Evolutionary conservation across 2,888 invertebrate species (phyloP).

Genomic region (Hirtodrosophila confusa): DNA sequence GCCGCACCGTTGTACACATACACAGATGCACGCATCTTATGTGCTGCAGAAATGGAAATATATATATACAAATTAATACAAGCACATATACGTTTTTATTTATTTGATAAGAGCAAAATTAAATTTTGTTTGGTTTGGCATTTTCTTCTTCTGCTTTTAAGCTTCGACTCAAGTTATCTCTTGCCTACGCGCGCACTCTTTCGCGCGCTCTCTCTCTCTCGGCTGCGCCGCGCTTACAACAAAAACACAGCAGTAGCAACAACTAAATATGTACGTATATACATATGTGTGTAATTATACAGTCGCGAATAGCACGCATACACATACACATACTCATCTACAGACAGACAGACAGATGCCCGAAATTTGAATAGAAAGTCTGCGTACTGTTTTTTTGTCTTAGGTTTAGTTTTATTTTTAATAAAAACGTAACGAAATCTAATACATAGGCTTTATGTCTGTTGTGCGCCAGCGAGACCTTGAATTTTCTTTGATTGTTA

Average conservation of each 20-base stretch:
- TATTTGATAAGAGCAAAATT: constrained; percentile 40
- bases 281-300: constrained; percentile 64
- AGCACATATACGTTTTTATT: constrained; percentile 3
- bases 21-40: constrained; percentile 63
- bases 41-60: constrained; percentile 57
- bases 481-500: constrained; percentile 83
- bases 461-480: constrained; percentile 76
- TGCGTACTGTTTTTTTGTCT: constrained; percentile 53
- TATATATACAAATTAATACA: constrained; percentile 5
- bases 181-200: constrained; percentile 53
- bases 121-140: constrained; percentile 44
- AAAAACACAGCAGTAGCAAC: constrained; percentile 48
- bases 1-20: constrained; percentile 60
- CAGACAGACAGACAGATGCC: constrained; percentile 34
- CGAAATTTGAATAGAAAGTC: constrained; percentile 41
- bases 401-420: constrained; percentile 72
- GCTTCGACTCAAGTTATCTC: constrained; percentile 42
- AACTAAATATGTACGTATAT: constrained; percentile 43
- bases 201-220: constrained; percentile 53
- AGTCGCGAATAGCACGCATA: constrained; percentile 59
- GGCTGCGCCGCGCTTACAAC: constrained; percentile 64
- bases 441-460: constrained; percentile 65
- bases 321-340: constrained; percentile 36
- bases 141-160: constrained; percentile 18
- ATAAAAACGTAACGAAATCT: constrained; percentile 77